Evolutionary conservation across 2,113 vertebrate species (phyloP).

Genomic region (Serilophus lunatus): DNA sequence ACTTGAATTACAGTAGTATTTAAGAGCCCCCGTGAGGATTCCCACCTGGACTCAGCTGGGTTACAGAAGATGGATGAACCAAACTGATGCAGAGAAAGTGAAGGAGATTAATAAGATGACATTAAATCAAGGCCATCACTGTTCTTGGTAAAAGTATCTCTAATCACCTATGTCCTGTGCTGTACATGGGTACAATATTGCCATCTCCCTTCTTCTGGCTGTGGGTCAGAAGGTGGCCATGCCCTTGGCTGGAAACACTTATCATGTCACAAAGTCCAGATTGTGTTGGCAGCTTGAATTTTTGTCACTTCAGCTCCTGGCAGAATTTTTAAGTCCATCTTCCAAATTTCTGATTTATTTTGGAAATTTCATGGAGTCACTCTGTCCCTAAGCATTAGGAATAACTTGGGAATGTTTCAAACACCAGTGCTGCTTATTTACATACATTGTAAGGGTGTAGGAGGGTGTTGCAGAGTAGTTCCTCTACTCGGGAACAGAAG

Average conservation of each 20-base stretch:
- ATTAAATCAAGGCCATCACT: neutral
- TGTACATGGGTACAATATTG: rapidly evolving
- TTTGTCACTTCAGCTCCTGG: neutral
- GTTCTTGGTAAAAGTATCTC: neutral
- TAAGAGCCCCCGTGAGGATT: neutral
- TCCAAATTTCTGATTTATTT: neutral
- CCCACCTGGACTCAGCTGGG: neutral
- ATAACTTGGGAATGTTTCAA: neutral
- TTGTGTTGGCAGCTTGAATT: neutral
- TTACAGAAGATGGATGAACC: neutral
- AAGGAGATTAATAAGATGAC: neutral
- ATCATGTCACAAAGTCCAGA: neutral
- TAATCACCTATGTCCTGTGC: neutral
- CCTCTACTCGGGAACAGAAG: neutral
- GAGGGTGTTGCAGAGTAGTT: neutral
- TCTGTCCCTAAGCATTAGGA: neutral
- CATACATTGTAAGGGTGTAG: rapidly evolving
- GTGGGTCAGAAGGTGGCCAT: neutral
- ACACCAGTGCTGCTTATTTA: neutral
- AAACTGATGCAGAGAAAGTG: neutral
- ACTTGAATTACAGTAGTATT: conserved; percentile 6
- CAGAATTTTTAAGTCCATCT: neutral
- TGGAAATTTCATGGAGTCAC: neutral
- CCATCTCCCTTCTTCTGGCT: neutral
- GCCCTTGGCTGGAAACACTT: neutral